Evolutionary conservation across 2,888 invertebrate species (phyloP).

Genomic region (Kuschelorhynchus macadamiae): DNA sequence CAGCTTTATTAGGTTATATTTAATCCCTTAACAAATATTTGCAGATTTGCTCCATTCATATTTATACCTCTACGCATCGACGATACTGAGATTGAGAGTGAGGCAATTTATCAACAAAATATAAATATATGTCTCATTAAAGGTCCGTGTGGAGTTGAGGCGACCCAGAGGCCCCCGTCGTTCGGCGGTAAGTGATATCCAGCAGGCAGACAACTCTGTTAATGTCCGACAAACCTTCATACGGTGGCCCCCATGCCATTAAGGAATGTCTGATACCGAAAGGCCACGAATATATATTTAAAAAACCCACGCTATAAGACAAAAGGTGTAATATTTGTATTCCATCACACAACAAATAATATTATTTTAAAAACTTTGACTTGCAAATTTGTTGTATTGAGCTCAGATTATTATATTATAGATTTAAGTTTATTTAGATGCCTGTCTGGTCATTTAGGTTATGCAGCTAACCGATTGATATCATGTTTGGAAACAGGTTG

Average conservation of each 20-base stretch:
- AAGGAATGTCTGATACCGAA: constrained; percentile 13
- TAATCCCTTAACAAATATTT: no score
- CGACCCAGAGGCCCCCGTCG: constrained; percentile 51
- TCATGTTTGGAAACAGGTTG: no score
- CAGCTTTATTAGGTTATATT: no score
- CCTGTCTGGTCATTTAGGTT: no score
- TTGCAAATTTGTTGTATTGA: no score
- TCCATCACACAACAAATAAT: constrained; percentile 28
- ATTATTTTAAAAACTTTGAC: no score
- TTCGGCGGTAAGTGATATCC: constrained; percentile 59
- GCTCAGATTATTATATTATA: no score
- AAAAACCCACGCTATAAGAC: background rate
- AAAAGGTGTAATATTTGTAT: background rate
- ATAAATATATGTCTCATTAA: constrained; percentile 61
- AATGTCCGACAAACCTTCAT: constrained; percentile 50
- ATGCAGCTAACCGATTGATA: no score
- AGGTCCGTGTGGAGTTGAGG: constrained; percentile 56
- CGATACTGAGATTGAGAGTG: constrained; percentile 28
- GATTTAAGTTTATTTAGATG: no score
- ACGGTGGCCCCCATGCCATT: constrained; percentile 51
- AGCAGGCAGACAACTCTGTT: constrained; percentile 59
- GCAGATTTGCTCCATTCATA: no score
- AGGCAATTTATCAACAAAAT: constrained; percentile 58
- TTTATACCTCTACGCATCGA: background rate
- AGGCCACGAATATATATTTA: background rate